Percentiles rank a stretch among this genome's conserved stretches.
phyloP scores from a whole-genome alignment of 1,140 invertebrate genomes.

The Calycopis cecrops region DNA sequence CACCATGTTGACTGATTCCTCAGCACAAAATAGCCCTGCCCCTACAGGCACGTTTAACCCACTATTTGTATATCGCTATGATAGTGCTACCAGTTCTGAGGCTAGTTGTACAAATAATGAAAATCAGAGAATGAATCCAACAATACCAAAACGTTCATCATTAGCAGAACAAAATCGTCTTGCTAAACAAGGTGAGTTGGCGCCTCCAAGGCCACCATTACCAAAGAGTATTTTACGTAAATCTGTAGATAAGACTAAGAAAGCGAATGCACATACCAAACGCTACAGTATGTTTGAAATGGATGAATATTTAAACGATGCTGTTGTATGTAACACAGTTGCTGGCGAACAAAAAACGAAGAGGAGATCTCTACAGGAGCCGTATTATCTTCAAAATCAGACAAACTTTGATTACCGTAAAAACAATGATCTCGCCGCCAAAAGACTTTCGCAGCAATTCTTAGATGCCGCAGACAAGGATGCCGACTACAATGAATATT shows the following conservation, averaged over 20 bases:
- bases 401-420: slow-evolving; percentile 74
- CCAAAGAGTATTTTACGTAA: slow-evolving; percentile 83
- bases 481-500: slow-evolving; percentile 70
- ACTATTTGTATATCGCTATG: slow-evolving; percentile 88
- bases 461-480: slow-evolving; percentile 71
- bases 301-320: slow-evolving; percentile 74
- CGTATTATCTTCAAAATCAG: slow-evolving; percentile 81
- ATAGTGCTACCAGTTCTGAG: slow-evolving; percentile 83
- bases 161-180: slow-evolving; percentile 75
- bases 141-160: slow-evolving; percentile 79
- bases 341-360: slow-evolving; percentile 76
- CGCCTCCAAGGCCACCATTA: slow-evolving; percentile 81
- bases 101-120: slow-evolving; percentile 75
- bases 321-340: slow-evolving; percentile 67
- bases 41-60: slow-evolving; percentile 78
- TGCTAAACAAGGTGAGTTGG: slow-evolving; percentile 70
- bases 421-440: slow-evolving; percentile 78
- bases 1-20: slow-evolving; percentile 86
- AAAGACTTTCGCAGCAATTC: slow-evolving; percentile 71
- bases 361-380: slow-evolving; percentile 82
- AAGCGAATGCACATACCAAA: slow-evolving; percentile 77
- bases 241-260: slow-evolving; percentile 74
- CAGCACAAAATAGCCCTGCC: slow-evolving; percentile 77
- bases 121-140: slow-evolving; percentile 69
- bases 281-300: slow-evolving; percentile 89